These are phyloP conservation scores for Oryzias melastigma DNA, from an alignment of 2,113 vertebrate species.

Conservation along the genomic window DNA sequence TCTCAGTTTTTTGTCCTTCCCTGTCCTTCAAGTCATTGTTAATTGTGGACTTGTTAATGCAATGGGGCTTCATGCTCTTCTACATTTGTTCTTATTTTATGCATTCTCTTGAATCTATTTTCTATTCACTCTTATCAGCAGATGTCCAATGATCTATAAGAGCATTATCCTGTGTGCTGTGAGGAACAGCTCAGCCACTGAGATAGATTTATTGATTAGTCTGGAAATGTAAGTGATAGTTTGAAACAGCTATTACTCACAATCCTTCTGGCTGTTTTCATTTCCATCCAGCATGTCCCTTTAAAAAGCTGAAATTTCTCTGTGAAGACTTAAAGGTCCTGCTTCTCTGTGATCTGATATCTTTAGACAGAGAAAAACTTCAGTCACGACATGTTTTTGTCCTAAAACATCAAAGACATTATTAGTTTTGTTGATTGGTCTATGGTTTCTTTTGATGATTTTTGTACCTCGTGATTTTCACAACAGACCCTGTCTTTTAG, in stretches of 20 bases:
- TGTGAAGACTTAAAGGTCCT: slow-evolving; percentile 30
- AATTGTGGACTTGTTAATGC: slow-evolving; percentile 6
- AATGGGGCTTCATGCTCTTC: not conserved
- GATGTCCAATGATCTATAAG: not conserved
- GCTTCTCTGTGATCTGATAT: not conserved
- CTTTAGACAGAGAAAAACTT: slow-evolving; percentile 21
- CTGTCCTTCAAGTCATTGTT: slow-evolving; percentile 13
- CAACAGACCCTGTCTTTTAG: no score
- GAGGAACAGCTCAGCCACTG: not conserved
- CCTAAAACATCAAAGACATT: not conserved
- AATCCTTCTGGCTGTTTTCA: not conserved
- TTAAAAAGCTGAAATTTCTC: not conserved
- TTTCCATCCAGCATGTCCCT: not conserved
- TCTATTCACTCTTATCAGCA: not conserved
- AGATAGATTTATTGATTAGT: not conserved
- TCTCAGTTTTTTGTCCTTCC: not conserved
- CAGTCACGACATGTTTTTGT: slow-evolving; percentile 1
- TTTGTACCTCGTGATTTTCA: no score
- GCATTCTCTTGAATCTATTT: not conserved
- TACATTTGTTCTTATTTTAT: not conserved
- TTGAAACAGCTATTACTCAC: not conserved
- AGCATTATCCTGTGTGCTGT: not conserved
- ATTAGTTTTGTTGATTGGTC: not conserved
- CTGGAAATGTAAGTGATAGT: not conserved
- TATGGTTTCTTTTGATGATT: no score